phyloP scores from a whole-genome alignment of 2,797 vertebrate genomes.

The Gymnothorax javanicus region DNA sequence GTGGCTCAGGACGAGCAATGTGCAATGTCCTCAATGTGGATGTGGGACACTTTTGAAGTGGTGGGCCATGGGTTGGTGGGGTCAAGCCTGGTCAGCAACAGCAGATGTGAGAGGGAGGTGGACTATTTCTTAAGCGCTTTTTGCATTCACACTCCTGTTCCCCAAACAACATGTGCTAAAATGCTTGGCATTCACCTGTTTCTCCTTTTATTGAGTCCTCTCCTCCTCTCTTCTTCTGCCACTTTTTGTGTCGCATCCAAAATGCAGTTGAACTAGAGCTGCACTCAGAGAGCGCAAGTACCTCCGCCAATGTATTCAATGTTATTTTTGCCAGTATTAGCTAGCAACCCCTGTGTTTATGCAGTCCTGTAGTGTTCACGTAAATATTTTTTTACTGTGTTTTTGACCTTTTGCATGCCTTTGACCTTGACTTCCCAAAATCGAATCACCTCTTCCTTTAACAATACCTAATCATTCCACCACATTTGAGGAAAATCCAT shows the following conservation, averaged over 20 bases:
- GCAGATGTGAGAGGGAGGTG: conserved; percentile 25
- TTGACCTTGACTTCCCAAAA: too few relatives aligned
- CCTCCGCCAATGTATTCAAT: too few relatives aligned
- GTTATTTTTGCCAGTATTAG: too few relatives aligned
- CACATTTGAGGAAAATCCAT: too few relatives aligned
- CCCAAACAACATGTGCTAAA: conserved; percentile 7
- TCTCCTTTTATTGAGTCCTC: neutral
- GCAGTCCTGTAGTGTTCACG: too few relatives aligned
- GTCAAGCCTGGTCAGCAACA: conserved; percentile 7
- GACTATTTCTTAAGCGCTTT: conserved; percentile 26
- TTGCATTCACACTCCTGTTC: conserved; percentile 6
- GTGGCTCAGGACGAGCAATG: neutral
- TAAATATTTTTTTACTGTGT: too few relatives aligned
- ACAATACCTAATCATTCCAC: too few relatives aligned
- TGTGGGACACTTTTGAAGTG: conserved; percentile 14
- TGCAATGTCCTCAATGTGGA: neutral
- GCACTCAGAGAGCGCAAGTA: too few relatives aligned
- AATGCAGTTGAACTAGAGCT: too few relatives aligned
- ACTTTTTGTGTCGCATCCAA: neutral
- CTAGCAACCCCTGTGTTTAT: too few relatives aligned
- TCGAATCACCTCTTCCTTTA: too few relatives aligned
- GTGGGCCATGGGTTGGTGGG: neutral
- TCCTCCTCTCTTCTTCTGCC: neutral
- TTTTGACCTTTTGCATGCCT: too few relatives aligned
- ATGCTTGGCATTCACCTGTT: neutral